Evolutionary conservation across 2,797 vertebrate species (phyloP), one percentile per base, ranked within the genome.

Genomic region (Zalophus californianus): DNA sequence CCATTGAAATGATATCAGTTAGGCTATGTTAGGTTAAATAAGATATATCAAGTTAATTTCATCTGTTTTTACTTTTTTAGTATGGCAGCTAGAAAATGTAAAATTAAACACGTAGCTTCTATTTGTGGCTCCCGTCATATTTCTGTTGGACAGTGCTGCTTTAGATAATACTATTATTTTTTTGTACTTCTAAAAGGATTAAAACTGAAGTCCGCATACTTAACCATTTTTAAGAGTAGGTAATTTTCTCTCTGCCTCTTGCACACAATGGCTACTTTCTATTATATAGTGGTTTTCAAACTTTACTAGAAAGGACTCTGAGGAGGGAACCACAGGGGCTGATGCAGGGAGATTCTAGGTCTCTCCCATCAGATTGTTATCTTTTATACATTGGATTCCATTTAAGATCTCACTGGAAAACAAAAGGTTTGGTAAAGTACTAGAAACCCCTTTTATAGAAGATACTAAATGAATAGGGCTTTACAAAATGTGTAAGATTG

Each of bases 401-500:
- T 52, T 68, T 58, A 56, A 62, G 41, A 95, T 92, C 44, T 93
- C 48, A 84, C 2, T 93, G 56, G 56, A 82, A 88, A 90, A 93
- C 18, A 70, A 23, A 54, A 35, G 13, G 4, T 52, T 94, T 92
- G 29, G 44, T 85, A 85, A 79, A 80, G 89, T 70, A 91, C 3
- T 80, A 16, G 29, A 93, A 93, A 72, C 23, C 13, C 27, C 41
- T 82, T 75, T 73, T 83, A 78, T 2, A 88, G 50, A 68, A 95
- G 18, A 75, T 41, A 66, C 48, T 85, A 92, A 96, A 77, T 86
- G n/a, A 89, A 85, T 0, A 95, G 52, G 86, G 68, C 64, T 94
- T 95, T 92, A 70, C 18, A 90, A 78, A 96, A 85, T 92, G 38
- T 86, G 6, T 21, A 87, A 64, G 68, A 82, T 2, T 86, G n/a